Conservation (phyloP, 2,888 invertebrate species). For the Melipona beecheii region DNA sequence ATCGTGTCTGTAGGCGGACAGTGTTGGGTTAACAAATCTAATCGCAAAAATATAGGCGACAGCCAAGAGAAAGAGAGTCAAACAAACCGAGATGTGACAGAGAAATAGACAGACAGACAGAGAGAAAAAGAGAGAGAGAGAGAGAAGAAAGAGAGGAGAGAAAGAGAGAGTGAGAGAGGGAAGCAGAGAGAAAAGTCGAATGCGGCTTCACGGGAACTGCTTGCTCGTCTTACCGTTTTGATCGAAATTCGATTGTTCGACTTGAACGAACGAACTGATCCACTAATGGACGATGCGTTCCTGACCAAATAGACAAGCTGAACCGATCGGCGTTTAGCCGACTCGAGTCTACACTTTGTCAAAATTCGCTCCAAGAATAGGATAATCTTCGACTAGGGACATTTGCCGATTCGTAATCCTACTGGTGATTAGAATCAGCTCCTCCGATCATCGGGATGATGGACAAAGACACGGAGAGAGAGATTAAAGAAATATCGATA, state of each 20-base stretch:
- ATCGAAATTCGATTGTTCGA: background rate
- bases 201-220: conserved; percentile 26
- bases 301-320: background rate
- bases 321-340: background rate
- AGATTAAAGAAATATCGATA: background rate
- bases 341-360: background rate
- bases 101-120: background rate
- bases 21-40: conserved; percentile 30
- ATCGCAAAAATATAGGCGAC: conserved; percentile 20
- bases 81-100: background rate
- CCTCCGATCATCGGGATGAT: too few relatives aligned
- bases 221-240: conserved; percentile 19
- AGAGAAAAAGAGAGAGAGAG: background rate
- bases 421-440: background rate
- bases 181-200: conserved; percentile 23
- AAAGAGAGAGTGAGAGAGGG: conserved; percentile 7
- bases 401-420: background rate
- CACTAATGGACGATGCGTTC: background rate
- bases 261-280: conserved; percentile 14
- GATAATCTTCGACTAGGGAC: background rate
- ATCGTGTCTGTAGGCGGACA: conserved; percentile 47
- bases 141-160: background rate
- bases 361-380: background rate
- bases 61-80: conserved; percentile 4
- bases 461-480: background rate